Evolutionary conservation across 2,888 invertebrate genomes (phyloP).

Genomic region (Antheraea assamensis): DNA sequence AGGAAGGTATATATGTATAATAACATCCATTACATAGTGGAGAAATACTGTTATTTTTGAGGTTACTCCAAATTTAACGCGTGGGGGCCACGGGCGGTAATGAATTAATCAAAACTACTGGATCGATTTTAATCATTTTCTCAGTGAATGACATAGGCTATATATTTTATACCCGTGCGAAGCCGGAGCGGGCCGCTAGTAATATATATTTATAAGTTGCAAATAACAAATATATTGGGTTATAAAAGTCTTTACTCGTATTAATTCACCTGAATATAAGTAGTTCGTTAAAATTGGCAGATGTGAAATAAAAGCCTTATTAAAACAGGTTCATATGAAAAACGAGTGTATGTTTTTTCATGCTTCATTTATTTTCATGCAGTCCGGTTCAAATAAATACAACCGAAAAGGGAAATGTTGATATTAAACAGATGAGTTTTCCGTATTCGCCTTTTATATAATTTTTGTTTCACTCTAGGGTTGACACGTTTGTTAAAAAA

Average conservation of each 20-base stretch:
- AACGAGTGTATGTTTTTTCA: background rate
- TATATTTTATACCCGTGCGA: too few species aligned
- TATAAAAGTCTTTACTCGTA: background rate
- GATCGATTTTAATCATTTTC: too few species aligned
- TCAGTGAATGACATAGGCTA: too few species aligned
- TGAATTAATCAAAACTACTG: too few species aligned
- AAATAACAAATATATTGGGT: background rate
- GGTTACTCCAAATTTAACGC: too few species aligned
- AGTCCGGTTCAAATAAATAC: conserved; percentile 25
- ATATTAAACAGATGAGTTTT: conserved; percentile 8
- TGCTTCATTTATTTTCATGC: conserved; percentile 25
- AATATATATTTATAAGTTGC: too few species aligned
- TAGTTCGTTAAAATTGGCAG: background rate
- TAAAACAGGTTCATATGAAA: background rate
- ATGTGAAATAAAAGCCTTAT: background rate
- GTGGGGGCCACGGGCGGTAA: too few species aligned
- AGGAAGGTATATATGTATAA: too few species aligned
- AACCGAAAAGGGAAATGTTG: conserved; percentile 1
- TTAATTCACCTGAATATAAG: background rate
- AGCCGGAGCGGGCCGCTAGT: too few species aligned
- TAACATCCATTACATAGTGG: too few species aligned
- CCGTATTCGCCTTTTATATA: background rate
- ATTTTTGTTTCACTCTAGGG: background rate
- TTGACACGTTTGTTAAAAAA: background rate
- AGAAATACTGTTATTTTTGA: too few species aligned